Conservation (phyloP, 2,888 invertebrate species). For the Dioctria linearis region DNA sequence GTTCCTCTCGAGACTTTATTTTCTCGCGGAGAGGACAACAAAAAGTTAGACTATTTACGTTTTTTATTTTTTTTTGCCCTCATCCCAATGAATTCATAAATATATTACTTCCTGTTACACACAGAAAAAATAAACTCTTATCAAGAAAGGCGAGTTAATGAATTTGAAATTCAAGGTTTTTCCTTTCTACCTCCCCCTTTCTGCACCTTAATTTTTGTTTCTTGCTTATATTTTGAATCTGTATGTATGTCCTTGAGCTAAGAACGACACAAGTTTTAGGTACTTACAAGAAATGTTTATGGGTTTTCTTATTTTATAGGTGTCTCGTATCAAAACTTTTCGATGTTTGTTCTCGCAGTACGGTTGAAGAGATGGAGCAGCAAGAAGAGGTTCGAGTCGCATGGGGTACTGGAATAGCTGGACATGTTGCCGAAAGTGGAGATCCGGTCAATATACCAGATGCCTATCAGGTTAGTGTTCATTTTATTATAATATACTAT, state of each 20-base stretch:
- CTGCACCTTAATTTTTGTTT: too few species aligned
- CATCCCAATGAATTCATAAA: too few species aligned
- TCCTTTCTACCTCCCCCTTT: neutral
- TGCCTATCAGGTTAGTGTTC: slow-evolving; percentile 85
- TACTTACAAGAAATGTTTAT: slow-evolving; percentile 8
- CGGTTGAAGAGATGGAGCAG: slow-evolving; percentile 92
- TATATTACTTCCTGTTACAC: too few species aligned
- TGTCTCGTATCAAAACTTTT: slow-evolving; percentile 94
- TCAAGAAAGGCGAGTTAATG: slow-evolving; percentile 6
- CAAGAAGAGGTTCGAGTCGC: slow-evolving; percentile 94
- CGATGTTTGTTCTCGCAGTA: slow-evolving; percentile 94
- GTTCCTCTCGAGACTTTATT: too few species aligned
- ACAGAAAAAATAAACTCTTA: slow-evolving; percentile 1
- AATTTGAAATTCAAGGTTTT: slow-evolving; percentile 18
- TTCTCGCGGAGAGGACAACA: too few species aligned
- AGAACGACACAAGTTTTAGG: slow-evolving; percentile 30
- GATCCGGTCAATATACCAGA: slow-evolving; percentile 96
- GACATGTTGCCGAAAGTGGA: slow-evolving; percentile 93
- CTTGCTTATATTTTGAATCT: neutral
- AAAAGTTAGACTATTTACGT: too few species aligned
- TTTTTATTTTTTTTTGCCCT: too few species aligned
- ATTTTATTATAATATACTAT: too few species aligned
- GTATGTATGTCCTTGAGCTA: neutral
- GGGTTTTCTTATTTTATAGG: slow-evolving; percentile 69
- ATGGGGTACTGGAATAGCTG: slow-evolving; percentile 96